Base-by-base conservation (phyloP, 1,140 invertebrate genomes). In the Drosophila parabipectinata region DNA sequence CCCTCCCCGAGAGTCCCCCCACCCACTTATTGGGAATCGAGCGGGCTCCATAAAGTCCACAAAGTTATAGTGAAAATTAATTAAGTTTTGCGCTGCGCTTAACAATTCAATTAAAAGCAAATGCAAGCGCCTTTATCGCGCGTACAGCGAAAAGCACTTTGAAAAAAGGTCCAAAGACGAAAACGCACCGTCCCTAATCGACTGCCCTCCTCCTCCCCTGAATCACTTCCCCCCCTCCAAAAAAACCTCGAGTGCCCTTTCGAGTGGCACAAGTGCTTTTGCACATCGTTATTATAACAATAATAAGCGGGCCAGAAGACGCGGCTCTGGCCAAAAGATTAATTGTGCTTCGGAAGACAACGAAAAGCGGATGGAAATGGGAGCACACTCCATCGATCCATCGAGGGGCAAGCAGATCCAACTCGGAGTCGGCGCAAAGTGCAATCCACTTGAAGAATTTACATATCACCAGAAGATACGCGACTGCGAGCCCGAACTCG, bases 261-360 rank as follows among this genome's bases (percentile, higher is more conserved):
- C 85, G 77, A 90, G 80, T 89, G 80, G 67, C 85, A 88, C 88
- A 90, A 90, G 88, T 90, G 88, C 88, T 90, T 90, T 90, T 90
- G 88, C 88, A 90, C 88, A 90, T 90, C 88, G 80, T 90, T 90
- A 90, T 90, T 90, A 90, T 81, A 90, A 90, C 87, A 90, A 90
- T 90, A 87, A 87, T 87, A 90, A 90, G 87, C 87, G 41, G 34
- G 41, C 32, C 59, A 52, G 30, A 60, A 63, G 63, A 62, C 28
- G 71, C 71, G 58, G 50, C 78, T 77, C 63, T 78, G 69, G 77
- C 63, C 81, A 81, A 78, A 15, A 88, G 83, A 87, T 87, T 87
- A 87, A 87, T 87, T 87, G 85, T 89, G 77, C 72, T 85, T 72
- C 41, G 50, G 24, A 26, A 18, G 24, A 63, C 21, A 47, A 62